Evolutionary conservation across 2,113 vertebrate genomes (phyloP).

Genomic region (Psilopogon haemacephalus): DNA sequence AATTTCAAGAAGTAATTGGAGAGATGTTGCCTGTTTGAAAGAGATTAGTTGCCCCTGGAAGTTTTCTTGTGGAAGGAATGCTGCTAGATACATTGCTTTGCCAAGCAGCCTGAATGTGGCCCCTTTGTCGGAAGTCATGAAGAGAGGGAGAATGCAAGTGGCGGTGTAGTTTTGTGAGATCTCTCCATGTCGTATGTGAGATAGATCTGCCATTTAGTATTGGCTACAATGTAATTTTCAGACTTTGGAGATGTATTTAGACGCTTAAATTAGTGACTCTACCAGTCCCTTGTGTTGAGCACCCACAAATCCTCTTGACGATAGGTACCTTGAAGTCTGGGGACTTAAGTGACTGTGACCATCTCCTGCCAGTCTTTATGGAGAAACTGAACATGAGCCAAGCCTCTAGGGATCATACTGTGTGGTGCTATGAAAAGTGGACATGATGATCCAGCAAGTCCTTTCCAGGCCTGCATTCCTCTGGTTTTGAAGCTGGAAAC

Average conservation of each 20-base stretch:
- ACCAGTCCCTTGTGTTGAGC: neutral
- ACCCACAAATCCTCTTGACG: neutral
- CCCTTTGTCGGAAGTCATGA: neutral
- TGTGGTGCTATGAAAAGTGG: neutral
- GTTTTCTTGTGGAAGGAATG: neutral
- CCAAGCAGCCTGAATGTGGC: neutral
- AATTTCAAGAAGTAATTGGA: neutral
- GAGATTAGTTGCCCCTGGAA: neutral
- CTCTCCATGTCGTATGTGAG: neutral
- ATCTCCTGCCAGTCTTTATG: neutral
- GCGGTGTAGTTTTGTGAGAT: neutral
- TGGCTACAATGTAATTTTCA: neutral
- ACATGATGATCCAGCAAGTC: conserved; percentile 11
- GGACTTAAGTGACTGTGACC: neutral
- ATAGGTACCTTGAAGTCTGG: neutral
- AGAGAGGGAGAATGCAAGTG: neutral
- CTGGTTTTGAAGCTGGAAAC: conserved; percentile 38
- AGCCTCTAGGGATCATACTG: neutral
- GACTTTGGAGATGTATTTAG: neutral
- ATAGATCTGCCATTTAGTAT: neutral
- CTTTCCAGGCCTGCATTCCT: conserved; percentile 31
- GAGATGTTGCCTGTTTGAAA: neutral
- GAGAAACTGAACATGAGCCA: neutral
- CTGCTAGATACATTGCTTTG: neutral
- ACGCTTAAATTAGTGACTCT: neutral